Evolutionary conservation across 2,113 vertebrate species (phyloP).

Genomic region (Malurus elegans): DNA sequence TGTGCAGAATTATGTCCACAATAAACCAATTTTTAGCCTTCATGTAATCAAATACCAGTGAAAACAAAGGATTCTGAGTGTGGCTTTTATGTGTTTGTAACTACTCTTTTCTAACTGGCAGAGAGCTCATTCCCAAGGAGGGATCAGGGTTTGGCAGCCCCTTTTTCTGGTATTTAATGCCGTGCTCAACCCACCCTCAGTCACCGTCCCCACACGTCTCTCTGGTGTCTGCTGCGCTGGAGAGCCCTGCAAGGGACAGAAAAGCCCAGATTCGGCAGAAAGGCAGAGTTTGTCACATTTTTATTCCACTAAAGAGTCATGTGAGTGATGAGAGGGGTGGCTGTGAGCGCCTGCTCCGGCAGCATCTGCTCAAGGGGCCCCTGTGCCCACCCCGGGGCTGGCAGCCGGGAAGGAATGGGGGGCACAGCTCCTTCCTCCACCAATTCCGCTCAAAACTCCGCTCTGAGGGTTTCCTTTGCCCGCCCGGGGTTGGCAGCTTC

Average conservation of each 20-base stretch:
- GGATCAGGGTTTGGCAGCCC: not conserved
- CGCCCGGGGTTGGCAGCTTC: no score
- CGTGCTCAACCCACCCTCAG: rapidly evolving
- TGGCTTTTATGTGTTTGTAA: not conserved
- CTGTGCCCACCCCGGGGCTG: not conserved
- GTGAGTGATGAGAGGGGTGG: not conserved
- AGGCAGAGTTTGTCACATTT: rapidly evolving
- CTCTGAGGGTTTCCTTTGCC: not conserved
- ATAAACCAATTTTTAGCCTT: not conserved
- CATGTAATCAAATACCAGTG: not conserved
- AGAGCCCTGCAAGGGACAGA: not conserved
- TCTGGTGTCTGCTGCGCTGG: not conserved
- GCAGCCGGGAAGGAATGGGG: not conserved
- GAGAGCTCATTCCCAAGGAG: not conserved
- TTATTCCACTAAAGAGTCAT: not conserved
- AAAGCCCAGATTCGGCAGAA: not conserved
- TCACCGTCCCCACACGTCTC: no score
- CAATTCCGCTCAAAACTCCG: rapidly evolving
- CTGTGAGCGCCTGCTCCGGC: not conserved
- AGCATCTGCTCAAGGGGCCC: not conserved
- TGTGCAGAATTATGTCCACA: not conserved
- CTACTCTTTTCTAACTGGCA: not conserved
- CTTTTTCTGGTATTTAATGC: not conserved
- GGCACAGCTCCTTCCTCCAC: not conserved
- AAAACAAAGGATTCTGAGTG: not conserved